A percentile compares a stretch with the other conserved stretches of the same genome.
Conservation (phyloP, 2,797 vertebrate species). For the Buceros bicornis region DNA sequence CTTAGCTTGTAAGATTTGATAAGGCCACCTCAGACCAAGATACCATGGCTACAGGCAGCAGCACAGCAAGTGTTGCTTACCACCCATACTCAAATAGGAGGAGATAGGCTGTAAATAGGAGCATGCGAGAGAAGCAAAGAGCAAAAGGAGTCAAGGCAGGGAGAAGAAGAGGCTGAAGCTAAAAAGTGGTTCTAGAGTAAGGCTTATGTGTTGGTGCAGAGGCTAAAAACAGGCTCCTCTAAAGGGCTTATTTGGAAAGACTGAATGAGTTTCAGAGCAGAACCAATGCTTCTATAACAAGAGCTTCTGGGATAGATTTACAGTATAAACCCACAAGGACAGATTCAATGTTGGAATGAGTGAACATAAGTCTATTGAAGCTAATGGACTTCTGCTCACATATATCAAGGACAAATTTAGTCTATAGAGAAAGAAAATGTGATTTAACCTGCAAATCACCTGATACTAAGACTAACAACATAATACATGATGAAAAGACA, state of each 20-base stretch:
- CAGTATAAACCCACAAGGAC: constrained; percentile 53
- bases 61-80: background rate
- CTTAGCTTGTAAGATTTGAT: background rate
- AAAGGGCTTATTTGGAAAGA: constrained; percentile 24
- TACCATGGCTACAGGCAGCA: background rate
- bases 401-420: constrained; percentile 61
- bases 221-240: constrained; percentile 2
- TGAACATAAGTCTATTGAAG: constrained; percentile 45
- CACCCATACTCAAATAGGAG: background rate
- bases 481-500: constrained; percentile 36
- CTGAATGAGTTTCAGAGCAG: constrained; percentile 52
- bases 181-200: background rate
- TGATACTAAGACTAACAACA: constrained; percentile 24
- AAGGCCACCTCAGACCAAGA: background rate
- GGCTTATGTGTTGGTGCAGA: background rate
- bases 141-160: background rate
- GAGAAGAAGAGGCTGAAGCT: background rate
- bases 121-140: fast-evolving
- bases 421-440: constrained; percentile 50
- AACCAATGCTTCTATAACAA: constrained; percentile 30
- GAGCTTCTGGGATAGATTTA: constrained; percentile 66
- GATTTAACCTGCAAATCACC: constrained; percentile 66
- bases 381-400: constrained; percentile 55
- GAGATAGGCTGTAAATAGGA: background rate
- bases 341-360: constrained; percentile 50